phyloP scores from a whole-genome alignment of 2,797 vertebrate genomes.

The Sphenodon punctatus region DNA sequence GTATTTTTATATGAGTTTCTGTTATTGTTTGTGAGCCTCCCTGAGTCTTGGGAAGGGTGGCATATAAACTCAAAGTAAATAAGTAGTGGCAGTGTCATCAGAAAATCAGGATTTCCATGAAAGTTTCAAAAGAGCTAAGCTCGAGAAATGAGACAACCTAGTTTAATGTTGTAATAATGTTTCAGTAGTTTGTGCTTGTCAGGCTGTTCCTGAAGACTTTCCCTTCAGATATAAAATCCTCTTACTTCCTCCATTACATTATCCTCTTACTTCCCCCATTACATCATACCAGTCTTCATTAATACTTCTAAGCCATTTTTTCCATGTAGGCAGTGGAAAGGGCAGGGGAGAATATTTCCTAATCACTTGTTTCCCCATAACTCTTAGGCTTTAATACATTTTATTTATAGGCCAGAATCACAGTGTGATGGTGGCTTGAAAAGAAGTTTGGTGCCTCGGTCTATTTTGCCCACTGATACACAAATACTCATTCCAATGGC shows the following conservation, averaged over 20 bases:
- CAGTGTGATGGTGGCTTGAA: too few species aligned
- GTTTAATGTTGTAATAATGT: not conserved
- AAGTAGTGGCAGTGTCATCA: too few species aligned
- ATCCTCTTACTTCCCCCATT: not conserved
- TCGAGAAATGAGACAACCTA: not conserved
- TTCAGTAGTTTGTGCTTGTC: not conserved
- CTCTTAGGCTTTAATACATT: conserved; percentile 18
- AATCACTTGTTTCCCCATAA: conserved; percentile 5
- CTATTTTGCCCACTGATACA: conserved; percentile 32
- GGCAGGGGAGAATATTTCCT: not conserved
- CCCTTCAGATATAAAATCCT: not conserved
- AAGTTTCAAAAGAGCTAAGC: not conserved
- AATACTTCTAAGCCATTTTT: conserved; percentile 8
- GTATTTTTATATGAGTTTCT: too few species aligned
- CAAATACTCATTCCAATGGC: not conserved
- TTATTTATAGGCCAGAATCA: conserved; percentile 42
- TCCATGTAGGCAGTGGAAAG: not conserved
- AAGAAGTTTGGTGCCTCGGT: too few species aligned
- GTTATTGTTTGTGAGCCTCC: too few species aligned
- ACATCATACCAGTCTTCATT: not conserved
- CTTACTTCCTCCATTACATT: not conserved
- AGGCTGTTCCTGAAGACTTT: conserved; percentile 9
- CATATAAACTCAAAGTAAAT: too few species aligned
- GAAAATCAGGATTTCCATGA: too few species aligned
- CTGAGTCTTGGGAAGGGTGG: too few species aligned